Evolutionary conservation across 1,140 invertebrate species (phyloP).

Genomic region (Papilio polytes): DNA sequence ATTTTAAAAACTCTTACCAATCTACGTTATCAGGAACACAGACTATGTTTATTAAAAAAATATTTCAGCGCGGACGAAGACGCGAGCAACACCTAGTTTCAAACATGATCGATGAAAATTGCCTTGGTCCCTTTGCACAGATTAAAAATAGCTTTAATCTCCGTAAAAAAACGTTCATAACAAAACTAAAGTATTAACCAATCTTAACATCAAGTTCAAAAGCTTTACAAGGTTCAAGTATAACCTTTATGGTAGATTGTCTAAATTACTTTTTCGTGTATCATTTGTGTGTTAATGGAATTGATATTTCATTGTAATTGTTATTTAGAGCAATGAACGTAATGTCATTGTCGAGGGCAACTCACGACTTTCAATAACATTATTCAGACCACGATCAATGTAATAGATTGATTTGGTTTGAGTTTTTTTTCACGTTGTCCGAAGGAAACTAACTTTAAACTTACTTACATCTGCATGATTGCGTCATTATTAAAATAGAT

Average conservation of each 20-base stretch:
- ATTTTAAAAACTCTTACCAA: too few relatives aligned
- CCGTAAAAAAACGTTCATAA: background rate
- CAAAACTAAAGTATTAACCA: background rate
- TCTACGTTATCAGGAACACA: too few relatives aligned
- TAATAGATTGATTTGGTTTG: background rate
- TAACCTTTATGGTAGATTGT: background rate
- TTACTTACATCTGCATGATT: background rate
- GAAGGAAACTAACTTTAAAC: background rate
- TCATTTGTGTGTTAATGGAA: background rate
- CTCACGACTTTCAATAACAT: background rate
- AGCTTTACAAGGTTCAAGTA: background rate
- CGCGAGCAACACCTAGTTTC: too few relatives aligned
- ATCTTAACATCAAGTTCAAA: background rate
- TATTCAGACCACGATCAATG: background rate
- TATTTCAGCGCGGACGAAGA: too few relatives aligned
- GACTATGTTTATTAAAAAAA: too few relatives aligned
- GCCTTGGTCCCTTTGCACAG: too few relatives aligned
- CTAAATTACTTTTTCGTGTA: background rate
- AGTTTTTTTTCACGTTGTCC: background rate
- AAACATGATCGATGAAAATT: too few relatives aligned
- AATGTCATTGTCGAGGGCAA: constrained; percentile 23
- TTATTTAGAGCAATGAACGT: constrained; percentile 13
- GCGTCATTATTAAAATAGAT: background rate
- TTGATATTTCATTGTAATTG: background rate
- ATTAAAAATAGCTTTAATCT: background rate